These are phyloP conservation scores for Aegotheles bennettii DNA, from an alignment of 2,113 vertebrate genomes.

Conservation along the genomic window DNA sequence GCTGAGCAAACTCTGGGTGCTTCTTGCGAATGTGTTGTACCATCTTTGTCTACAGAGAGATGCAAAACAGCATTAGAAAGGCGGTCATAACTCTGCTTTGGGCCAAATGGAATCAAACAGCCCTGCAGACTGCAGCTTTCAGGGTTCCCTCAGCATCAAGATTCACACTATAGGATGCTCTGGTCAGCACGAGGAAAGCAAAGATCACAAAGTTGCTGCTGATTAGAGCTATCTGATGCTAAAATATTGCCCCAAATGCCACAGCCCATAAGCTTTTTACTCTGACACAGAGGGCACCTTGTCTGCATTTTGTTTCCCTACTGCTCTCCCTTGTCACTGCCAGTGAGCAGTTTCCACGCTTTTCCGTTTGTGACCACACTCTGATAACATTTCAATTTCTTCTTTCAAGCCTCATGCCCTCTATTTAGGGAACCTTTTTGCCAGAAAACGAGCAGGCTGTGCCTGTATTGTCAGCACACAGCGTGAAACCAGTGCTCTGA, in stretches of 20 bases:
- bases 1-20: constrained; percentile 89
- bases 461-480: not conserved
- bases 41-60: constrained; percentile 88
- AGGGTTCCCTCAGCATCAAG: not conserved
- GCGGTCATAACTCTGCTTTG: not conserved
- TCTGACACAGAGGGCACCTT: not conserved
- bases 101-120: not conserved
- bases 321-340: not conserved
- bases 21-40: constrained; percentile 99
- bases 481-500: not conserved
- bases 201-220: not conserved
- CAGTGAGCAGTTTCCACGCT: not conserved
- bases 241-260: not conserved
- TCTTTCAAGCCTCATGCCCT: not conserved
- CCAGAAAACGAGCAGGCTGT: not conserved
- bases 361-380: not conserved
- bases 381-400: not conserved
- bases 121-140: not conserved
- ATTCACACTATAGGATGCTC: not conserved
- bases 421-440: not conserved
- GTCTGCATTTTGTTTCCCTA: not conserved
- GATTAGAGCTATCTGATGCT: not conserved
- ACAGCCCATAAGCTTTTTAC: not conserved
- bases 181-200: not conserved
- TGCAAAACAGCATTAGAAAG: not conserved